Evolutionary conservation across 35 echinoderm and acorn worm genomes (phyloP).

Genomic region (Apostichopus japonicus): DNA sequence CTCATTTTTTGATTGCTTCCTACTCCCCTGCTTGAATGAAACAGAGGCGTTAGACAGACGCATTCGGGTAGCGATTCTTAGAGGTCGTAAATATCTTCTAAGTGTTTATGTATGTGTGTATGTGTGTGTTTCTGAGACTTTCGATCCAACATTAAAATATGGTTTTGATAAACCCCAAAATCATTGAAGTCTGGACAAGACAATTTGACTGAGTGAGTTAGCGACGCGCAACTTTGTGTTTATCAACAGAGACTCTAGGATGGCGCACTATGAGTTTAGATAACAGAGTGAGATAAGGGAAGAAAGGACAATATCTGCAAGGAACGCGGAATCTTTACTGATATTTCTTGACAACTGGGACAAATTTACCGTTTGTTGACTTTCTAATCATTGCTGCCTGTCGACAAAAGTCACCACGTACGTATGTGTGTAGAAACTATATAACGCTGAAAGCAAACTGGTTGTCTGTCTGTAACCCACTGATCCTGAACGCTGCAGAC

Average conservation of each 20-base stretch:
- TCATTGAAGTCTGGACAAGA: too few relatives aligned
- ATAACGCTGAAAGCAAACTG: neutral
- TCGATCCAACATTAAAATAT: too few relatives aligned
- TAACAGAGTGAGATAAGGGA: neutral
- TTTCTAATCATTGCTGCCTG: constrained; percentile 1
- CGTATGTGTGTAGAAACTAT: neutral
- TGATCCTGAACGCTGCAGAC: neutral
- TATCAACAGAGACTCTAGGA: neutral
- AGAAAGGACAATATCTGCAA: neutral
- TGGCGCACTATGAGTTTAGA: neutral
- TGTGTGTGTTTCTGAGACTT: too few relatives aligned
- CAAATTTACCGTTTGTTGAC: neutral
- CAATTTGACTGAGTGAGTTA: too few relatives aligned
- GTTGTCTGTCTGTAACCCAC: neutral
- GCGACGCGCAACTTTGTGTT: too few relatives aligned
- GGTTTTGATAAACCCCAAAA: too few relatives aligned
- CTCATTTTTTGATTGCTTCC: too few relatives aligned
- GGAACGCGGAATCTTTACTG: neutral
- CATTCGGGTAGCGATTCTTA: too few relatives aligned
- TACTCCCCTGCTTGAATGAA: too few relatives aligned
- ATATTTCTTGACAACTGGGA: neutral
- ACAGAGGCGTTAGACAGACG: too few relatives aligned
- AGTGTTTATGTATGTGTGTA: too few relatives aligned
- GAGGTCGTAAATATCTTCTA: too few relatives aligned
- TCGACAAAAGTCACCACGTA: neutral